These are phyloP conservation scores for Hyles euphorbiae DNA, from an alignment of 1,140 invertebrate genomes.

Conservation along the genomic window DNA sequence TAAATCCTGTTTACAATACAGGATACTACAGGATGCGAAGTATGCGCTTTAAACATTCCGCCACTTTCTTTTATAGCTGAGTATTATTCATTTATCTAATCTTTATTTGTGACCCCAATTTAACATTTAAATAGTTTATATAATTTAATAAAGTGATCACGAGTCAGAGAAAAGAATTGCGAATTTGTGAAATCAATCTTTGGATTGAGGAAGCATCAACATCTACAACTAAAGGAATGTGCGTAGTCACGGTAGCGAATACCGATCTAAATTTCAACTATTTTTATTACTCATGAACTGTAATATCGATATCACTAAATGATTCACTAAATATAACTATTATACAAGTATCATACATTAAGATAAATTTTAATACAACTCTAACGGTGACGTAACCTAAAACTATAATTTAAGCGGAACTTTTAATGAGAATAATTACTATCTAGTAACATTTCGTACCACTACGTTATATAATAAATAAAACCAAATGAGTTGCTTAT, in stretches of 20 bases:
- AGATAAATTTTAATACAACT: constrained; percentile 45
- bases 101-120: no score
- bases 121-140: no score
- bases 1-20: no score
- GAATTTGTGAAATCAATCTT: constrained; percentile 44
- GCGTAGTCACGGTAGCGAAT: constrained; percentile 35
- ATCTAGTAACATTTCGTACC: constrained; percentile 36
- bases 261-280: constrained; percentile 13
- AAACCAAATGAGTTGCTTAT: constrained; percentile 48
- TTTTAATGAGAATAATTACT: constrained; percentile 41
- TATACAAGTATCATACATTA: constrained; percentile 33
- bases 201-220: constrained; percentile 54
- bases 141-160: no score
- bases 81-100: no score
- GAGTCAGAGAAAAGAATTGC: no score
- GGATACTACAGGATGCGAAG: no score
- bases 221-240: constrained; percentile 50
- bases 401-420: constrained; percentile 40
- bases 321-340: constrained; percentile 40
- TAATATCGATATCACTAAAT: constrained; percentile 47
- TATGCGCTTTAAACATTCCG: no score
- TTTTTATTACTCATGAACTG: constrained; percentile 40
- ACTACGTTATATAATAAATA: constrained; percentile 57
- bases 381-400: constrained; percentile 31
- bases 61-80: no score